Evolutionary conservation across 1,140 invertebrate species (phyloP).

Genomic region (Aphis gossypii): DNA sequence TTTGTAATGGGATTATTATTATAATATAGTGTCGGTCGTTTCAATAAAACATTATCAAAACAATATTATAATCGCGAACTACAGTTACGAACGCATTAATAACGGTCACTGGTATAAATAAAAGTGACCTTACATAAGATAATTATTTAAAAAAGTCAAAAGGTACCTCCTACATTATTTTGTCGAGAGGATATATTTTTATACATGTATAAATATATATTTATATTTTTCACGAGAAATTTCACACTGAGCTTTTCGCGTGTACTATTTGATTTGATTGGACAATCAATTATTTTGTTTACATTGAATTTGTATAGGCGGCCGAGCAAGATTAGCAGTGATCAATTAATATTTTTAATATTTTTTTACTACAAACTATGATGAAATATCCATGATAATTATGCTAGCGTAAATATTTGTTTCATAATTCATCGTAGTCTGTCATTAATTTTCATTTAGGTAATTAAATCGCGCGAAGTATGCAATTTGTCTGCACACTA

Average conservation of each 20-base stretch:
- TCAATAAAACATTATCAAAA: constrained; percentile 8
- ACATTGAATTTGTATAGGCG: not conserved
- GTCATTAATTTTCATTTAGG: not conserved
- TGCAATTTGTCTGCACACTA: not conserved
- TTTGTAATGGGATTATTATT: constrained; percentile 1
- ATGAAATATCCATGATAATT: not conserved
- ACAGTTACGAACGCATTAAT: not conserved
- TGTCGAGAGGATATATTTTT: not conserved
- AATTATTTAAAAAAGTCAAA: not conserved
- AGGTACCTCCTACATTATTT: not conserved
- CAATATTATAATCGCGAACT: not conserved
- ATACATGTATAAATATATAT: no score
- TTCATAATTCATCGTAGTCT: not conserved
- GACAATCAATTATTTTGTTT: not conserved
- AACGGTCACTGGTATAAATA: not conserved
- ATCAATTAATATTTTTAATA: not conserved
- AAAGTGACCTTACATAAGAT: not conserved
- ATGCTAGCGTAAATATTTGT: not conserved
- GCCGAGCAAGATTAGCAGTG: not conserved
- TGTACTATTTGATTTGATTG: not conserved
- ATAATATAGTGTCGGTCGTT: not conserved
- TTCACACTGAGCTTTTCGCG: fast-evolving
- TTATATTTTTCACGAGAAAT: not conserved
- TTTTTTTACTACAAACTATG: not conserved
- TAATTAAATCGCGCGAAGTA: not conserved